Percentiles rank a stretch among this genome's conserved stretches.
phyloP scores from a whole-genome alignment of 2,113 vertebrate species.

The Tichodroma muraria region DNA sequence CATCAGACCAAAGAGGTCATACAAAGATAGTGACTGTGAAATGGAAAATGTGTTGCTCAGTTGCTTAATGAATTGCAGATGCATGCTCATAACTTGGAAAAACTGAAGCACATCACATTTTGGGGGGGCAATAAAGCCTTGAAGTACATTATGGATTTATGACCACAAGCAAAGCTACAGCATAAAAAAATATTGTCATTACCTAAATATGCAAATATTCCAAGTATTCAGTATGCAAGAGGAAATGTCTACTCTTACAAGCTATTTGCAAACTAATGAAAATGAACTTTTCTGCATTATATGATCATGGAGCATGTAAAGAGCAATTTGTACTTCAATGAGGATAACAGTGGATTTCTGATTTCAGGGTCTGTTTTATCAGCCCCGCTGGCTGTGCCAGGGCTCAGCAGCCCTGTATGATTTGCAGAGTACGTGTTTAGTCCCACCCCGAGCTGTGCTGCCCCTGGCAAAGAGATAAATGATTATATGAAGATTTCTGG shows the following conservation, averaged over 20 bases:
- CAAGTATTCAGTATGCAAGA: background rate
- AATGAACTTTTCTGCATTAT: slow-evolving; percentile 23
- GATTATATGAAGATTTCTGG: background rate
- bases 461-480: background rate
- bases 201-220: slow-evolving; percentile 33
- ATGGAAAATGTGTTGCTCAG: background rate
- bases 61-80: slow-evolving; percentile 37
- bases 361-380: background rate
- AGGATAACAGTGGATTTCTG: background rate
- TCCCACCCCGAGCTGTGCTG: background rate
- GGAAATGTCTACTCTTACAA: background rate
- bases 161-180: background rate
- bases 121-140: background rate
- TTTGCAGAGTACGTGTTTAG: background rate
- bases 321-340: background rate
- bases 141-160: background rate
- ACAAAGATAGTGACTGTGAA: background rate
- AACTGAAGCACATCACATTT: background rate
- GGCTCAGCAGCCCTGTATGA: background rate
- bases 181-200: background rate
- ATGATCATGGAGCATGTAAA: background rate
- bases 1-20: slow-evolving; percentile 18
- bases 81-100: background rate
- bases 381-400: background rate
- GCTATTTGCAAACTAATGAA: slow-evolving; percentile 25